Percentiles rank a stretch among this genome's conserved stretches.
Evolutionary conservation across 2,113 vertebrate genomes (phyloP).

Genomic region (Rhombomys opimus): DNA sequence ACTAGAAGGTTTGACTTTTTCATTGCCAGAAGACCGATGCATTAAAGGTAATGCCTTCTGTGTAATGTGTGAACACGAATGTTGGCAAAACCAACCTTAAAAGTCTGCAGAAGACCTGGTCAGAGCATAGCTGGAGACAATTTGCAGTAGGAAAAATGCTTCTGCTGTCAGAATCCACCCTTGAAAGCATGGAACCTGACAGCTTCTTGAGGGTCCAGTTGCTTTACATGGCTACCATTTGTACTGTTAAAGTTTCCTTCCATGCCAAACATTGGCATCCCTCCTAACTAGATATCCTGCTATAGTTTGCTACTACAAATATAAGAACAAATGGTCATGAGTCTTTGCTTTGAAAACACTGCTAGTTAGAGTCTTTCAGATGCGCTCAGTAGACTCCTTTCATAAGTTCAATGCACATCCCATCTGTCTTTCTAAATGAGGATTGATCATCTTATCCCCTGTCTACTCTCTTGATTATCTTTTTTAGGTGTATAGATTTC

Average conservation of each 20-base stretch:
- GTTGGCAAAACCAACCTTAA: background rate
- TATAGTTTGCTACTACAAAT: slow-evolving; percentile 14
- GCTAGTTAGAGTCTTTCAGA: too few relatives aligned
- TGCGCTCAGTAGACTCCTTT: too few relatives aligned
- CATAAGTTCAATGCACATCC: too few relatives aligned
- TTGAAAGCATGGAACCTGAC: background rate
- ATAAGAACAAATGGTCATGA: background rate
- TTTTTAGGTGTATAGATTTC: too few relatives aligned
- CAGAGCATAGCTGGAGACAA: background rate
- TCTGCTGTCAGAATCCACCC: background rate
- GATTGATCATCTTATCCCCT: too few relatives aligned
- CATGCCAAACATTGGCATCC: background rate
- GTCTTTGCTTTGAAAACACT: too few relatives aligned
- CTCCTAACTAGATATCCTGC: slow-evolving; percentile 7
- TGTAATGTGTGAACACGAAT: background rate
- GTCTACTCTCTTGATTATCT: too few relatives aligned
- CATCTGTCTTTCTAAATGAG: too few relatives aligned
- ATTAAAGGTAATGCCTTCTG: background rate
- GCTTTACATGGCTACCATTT: background rate
- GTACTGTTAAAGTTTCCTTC: background rate
- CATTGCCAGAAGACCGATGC: background rate
- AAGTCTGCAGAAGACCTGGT: background rate
- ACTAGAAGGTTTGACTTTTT: background rate
- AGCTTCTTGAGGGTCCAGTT: background rate
- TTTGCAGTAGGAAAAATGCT: accelerated